These are phyloP conservation scores for Mellilla xanthometata DNA, from an alignment of 2,888 invertebrate genomes.

Conservation along the genomic window DNA sequence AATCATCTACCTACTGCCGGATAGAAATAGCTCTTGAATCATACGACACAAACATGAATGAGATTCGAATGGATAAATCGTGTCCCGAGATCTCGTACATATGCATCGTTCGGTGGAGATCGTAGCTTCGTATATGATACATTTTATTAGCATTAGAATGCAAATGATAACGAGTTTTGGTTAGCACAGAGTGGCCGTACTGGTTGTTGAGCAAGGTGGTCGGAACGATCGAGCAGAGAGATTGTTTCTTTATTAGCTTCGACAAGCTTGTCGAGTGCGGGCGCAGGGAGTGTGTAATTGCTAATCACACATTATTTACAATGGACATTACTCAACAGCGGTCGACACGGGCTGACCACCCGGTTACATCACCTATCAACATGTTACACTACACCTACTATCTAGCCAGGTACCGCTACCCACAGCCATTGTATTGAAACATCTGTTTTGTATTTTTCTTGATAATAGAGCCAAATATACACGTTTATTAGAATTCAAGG, in stretches of 20 bases:
- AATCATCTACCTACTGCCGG: conserved; percentile 26
- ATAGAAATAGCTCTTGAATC: conserved; percentile 26
- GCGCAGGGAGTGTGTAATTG: conserved; percentile 29
- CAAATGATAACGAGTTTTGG: conserved; percentile 27
- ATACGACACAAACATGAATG: conserved; percentile 26
- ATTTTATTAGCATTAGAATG: conserved; percentile 28
- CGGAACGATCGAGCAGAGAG: conserved; percentile 22
- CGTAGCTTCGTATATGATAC: conserved; percentile 17
- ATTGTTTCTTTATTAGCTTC: conserved; percentile 35
- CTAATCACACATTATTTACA: conserved; percentile 54
- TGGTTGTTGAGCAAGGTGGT: conserved; percentile 10
- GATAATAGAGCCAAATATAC: conserved; percentile 14
- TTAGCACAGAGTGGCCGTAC: conserved; percentile 11
- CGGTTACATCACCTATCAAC: conserved; percentile 44
- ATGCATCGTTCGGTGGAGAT: conserved; percentile 21
- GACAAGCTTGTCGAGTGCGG: conserved; percentile 33
- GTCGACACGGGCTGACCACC: conserved; percentile 38
- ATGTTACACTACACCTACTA: conserved; percentile 26
- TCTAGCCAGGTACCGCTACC: neutral
- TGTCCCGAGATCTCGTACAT: conserved; percentile 20
- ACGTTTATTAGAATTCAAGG: conserved; percentile 12
- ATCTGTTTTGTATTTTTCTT: conserved; percentile 24
- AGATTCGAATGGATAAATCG: conserved; percentile 24
- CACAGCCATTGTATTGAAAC: conserved; percentile 18
- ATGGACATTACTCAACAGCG: conserved; percentile 51